Conservation (phyloP, 1,140 invertebrate species). For the Drosophila parvula region DNA sequence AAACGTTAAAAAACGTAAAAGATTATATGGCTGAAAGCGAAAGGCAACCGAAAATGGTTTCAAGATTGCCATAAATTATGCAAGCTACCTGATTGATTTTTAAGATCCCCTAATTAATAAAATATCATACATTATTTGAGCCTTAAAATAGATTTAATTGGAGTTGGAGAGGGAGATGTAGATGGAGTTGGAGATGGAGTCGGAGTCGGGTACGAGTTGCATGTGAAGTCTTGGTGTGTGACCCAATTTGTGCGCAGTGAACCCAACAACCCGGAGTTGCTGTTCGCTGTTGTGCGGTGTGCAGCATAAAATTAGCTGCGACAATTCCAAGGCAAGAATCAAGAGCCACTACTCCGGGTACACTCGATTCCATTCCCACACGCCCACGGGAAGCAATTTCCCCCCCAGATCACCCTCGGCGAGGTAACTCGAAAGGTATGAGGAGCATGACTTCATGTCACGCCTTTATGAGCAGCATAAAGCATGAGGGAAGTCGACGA, state of each 20-base stretch:
- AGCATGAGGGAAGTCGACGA: background rate
- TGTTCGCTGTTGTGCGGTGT: constrained; percentile 26
- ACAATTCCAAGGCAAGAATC: constrained; percentile 55
- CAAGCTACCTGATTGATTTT: constrained; percentile 74
- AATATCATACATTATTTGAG: constrained; percentile 43
- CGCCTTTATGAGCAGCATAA: constrained; percentile 46
- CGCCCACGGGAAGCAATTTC: constrained; percentile 64
- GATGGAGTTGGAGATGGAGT: constrained; percentile 1
- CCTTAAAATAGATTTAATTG: constrained; percentile 58
- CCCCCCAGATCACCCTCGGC: constrained; percentile 12
- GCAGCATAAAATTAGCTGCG: constrained; percentile 70
- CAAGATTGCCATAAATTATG: constrained; percentile 55
- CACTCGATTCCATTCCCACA: constrained; percentile 52
- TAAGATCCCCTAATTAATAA: constrained; percentile 69
- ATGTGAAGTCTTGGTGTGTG: constrained; percentile 58
- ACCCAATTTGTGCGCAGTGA: constrained; percentile 78
- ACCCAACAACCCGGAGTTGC: constrained; percentile 42
- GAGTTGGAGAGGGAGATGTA: constrained; percentile 10
- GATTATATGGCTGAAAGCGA: constrained; percentile 55
- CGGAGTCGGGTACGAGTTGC: constrained; percentile 30
- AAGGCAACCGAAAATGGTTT: constrained; percentile 54
- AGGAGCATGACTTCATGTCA: constrained; percentile 54
- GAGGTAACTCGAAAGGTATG: constrained; percentile 32
- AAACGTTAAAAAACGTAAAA: constrained; percentile 49
- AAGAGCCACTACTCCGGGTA: background rate